Conservation (phyloP, 2,888 invertebrate species). For the Ophion obscuratus region DNA sequence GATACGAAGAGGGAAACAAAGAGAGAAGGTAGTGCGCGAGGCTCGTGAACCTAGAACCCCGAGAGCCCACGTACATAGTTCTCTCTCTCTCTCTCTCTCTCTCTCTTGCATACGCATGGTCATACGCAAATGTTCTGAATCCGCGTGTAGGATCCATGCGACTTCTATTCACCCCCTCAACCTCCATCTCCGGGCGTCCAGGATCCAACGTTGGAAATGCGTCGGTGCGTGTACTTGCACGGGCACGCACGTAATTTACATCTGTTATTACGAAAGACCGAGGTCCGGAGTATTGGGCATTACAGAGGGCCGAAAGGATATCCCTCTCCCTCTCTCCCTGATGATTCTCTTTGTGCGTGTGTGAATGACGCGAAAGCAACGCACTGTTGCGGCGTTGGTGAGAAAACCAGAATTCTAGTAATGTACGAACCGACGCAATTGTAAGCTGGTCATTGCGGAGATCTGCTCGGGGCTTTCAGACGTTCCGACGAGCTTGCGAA, state of each 20-base stretch:
- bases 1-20: constrained; percentile 21
- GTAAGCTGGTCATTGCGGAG: constrained; percentile 5
- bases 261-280: constrained; percentile 82
- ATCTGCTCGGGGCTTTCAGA: background rate
- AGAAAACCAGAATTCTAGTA: constrained; percentile 17
- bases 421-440: constrained; percentile 20
- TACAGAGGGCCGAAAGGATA: constrained; percentile 21
- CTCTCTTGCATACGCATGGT: constrained; percentile 35
- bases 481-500: constrained; percentile 16
- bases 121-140: constrained; percentile 68
- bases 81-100: constrained; percentile 30
- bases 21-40: constrained; percentile 28
- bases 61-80: constrained; percentile 3
- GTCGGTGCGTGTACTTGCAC: constrained; percentile 67
- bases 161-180: constrained; percentile 36
- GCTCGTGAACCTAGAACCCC: constrained; percentile 46
- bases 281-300: constrained; percentile 36
- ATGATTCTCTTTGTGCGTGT: constrained; percentile 6
- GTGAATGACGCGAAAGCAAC: background rate
- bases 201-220: constrained; percentile 50
- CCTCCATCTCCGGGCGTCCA: constrained; percentile 29
- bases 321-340: constrained; percentile 26
- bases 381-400: background rate
- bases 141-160: constrained; percentile 46
- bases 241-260: constrained; percentile 83